Base-by-base conservation (phyloP, 2,797 vertebrate genomes). In the Catharus ustulatus region DNA sequence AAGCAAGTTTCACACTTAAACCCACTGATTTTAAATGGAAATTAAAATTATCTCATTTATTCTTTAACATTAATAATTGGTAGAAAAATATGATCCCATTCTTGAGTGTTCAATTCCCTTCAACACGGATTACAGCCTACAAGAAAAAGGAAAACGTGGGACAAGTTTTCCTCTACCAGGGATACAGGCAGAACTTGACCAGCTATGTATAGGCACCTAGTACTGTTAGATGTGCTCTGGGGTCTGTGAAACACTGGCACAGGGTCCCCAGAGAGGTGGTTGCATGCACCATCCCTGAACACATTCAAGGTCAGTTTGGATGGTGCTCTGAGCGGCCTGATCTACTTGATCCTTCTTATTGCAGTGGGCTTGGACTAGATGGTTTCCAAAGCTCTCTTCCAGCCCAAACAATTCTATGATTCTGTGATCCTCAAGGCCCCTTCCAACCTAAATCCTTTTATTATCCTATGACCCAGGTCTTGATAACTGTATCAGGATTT, bases 131-230 rank as follows among this genome's bases (percentile, higher is more conserved):
- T 57, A 32, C 3, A 67, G 32, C 26, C 61, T 74, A 8, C 21
- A 67, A 20, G 29, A 40, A 24, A 57, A 77, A 40, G 13, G 16
- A 51, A 55, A 24, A 13, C 10, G 10, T 45, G 16, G 30, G 23
- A 24, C 1, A 13, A 13, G 10, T 38, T 46, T 52, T 85, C 15
- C 19, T 4, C 9, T 45, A 20, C 11, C 16, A 22, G 26, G 26
- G 19, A 64, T 52, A 48, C 0, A 0, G 29, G 26, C 27, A 66
- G 61, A 59, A 27, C 42, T 68, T 66, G 59, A 30, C 40, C 55
- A 5, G 1, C 18, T 17, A 0, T 27, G 6, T 40, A 7, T 5
- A 11, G 40, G 6, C 42, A 69, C 13, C 21, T 14, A 1, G 15
- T 15, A 26, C 54, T 43, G 1, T 43, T 12, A 13, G 20, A 17